Conservation (phyloP, 2,797 vertebrate species). For the Labeo calbasu region DNA sequence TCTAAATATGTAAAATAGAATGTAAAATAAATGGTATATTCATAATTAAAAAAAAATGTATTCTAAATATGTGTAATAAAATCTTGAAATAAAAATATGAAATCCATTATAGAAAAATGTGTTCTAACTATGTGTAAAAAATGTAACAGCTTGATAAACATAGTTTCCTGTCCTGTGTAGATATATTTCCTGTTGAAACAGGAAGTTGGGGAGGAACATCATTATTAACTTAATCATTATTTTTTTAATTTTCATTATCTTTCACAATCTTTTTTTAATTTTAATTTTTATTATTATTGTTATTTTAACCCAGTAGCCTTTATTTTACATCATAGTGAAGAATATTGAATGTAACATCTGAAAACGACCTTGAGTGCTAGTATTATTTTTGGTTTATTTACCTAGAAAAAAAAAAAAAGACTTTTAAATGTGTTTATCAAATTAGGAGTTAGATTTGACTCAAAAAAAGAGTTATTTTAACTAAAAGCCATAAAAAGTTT, state of each 20-base stretch:
- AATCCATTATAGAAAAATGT: background rate
- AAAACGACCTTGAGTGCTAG: background rate
- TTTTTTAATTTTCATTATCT: too few relatives aligned
- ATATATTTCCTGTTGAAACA: slow-evolving; percentile 23
- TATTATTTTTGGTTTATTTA: background rate
- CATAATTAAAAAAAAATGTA: background rate
- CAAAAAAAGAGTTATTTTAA: background rate
- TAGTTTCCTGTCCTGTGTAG: background rate
- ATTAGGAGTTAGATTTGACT: background rate
- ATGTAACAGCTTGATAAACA: background rate
- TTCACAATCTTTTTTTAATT: too few relatives aligned
- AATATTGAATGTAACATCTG: background rate
- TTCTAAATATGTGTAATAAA: background rate
- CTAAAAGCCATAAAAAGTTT: background rate
- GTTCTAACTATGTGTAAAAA: background rate
- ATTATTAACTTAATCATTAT: background rate
- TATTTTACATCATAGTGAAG: background rate
- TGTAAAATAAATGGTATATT: background rate
- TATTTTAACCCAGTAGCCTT: background rate
- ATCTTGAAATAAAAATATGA: background rate
- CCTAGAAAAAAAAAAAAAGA: too few relatives aligned
- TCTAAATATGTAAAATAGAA: background rate
- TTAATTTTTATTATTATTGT: background rate
- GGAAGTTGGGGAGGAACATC: background rate
- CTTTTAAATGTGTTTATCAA: too few relatives aligned